Base-by-base conservation (phyloP, 2,113 vertebrate genomes). In the Boulengeromyrus knoepffleri region DNA sequence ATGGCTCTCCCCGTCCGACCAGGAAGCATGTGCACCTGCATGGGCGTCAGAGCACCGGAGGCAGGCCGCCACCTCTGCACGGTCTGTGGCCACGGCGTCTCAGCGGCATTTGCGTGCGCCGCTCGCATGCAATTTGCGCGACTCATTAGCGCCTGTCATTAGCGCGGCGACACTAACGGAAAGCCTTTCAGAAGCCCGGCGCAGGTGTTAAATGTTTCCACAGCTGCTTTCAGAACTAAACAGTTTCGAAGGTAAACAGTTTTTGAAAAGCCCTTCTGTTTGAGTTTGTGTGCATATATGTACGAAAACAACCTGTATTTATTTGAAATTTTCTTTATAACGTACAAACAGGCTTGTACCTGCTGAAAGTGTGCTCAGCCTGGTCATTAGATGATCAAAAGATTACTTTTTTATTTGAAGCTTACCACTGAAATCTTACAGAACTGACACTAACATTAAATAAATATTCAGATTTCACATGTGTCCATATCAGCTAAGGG, bases 361-460 rank as follows among this genome's bases (percentile, higher is more conserved):
- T 85, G 13, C 85, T 90, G 66, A 91, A 53, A 83, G 45, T 58
- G 89, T 89, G 89, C 90, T 84, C 91, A 92, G 85, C 52, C 85
- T 80, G 62, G 91, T 62, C 85, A 90, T 90, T 87, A 74, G 92
- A 89, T 92, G 91, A 91, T 93, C 91, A 90, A 56, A 90, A 89
- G 80, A 93, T 92, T 90, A 92, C 86, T 88, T 91, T 93, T 85
- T 89, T 90, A 92, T 91, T 91, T 92, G 91, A 90, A 92, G 92
- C 89, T 92, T 89, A 91, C 91, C 91, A 80, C 19, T n/a, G 89
- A 92, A 91, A 88, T 91, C 53, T 91, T 90, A 90, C 66, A 83
- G 88, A 90, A 90, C 84, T 50, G 90, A 58, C 70, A 19, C 80
- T 45, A 87, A 56, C 47, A 88, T 80, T 39, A 45, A 52, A 39